Percentiles rank a stretch among this genome's conserved stretches.
Evolutionary conservation across 2,797 vertebrate genomes (phyloP).

Genomic region (Coregonus sp.): DNA sequence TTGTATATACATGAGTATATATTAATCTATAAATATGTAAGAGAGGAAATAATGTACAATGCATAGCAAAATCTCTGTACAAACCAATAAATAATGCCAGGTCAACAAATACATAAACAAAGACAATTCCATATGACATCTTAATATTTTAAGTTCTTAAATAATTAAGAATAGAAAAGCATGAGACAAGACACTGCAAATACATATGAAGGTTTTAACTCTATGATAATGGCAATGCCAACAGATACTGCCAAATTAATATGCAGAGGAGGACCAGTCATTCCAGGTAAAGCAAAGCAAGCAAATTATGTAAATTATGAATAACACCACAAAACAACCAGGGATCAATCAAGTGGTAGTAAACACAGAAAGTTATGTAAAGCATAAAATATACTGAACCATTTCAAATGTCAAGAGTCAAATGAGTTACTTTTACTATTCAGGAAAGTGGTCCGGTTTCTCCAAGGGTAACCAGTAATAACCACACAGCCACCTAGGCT

Average conservation of each 20-base stretch:
- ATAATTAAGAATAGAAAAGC: slow-evolving; percentile 42
- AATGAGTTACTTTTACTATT: slow-evolving; percentile 1
- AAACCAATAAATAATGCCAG: slow-evolving; percentile 77
- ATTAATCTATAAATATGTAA: slow-evolving; percentile 75
- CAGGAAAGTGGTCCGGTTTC: neutral
- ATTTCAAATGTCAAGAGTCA: slow-evolving; percentile 8
- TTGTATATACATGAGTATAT: slow-evolving; percentile 77
- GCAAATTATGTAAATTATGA: slow-evolving; percentile 67
- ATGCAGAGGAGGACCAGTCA: neutral
- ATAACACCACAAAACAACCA: slow-evolving; percentile 61
- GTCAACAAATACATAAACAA: slow-evolving; percentile 49
- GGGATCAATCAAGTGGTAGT: neutral
- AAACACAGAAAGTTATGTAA: neutral
- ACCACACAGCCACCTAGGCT: neutral
- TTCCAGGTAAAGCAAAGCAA: slow-evolving; percentile 29
- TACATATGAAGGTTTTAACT: slow-evolving; percentile 39
- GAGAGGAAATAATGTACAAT: slow-evolving; percentile 77
- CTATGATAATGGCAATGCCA: slow-evolving; percentile 74
- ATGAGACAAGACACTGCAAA: slow-evolving; percentile 42
- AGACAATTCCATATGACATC: slow-evolving; percentile 49
- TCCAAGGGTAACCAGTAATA: neutral
- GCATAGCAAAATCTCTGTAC: slow-evolving; percentile 75
- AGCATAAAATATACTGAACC: slow-evolving; percentile 8
- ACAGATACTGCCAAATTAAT: slow-evolving; percentile 26
- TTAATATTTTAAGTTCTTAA: slow-evolving; percentile 47